Conservation (phyloP, 1,140 invertebrate species). For the Drosophila ogumai region DNA sequence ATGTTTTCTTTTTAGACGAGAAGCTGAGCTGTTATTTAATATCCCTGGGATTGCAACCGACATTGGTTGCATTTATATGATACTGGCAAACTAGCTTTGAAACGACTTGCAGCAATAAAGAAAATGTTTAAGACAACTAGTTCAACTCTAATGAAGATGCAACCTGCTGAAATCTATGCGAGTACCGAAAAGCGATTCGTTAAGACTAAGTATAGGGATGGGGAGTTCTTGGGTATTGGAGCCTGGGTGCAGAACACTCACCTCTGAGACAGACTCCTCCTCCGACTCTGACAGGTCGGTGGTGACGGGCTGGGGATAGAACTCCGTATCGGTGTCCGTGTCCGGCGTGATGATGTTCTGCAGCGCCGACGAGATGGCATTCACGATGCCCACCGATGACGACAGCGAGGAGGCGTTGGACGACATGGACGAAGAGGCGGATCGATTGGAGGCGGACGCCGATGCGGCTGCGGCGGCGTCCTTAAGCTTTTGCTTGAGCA, state of each 20-base stretch:
- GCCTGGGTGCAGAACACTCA: slow-evolving; percentile 85
- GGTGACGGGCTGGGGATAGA: slow-evolving; percentile 90
- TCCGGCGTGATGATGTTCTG: slow-evolving; percentile 76
- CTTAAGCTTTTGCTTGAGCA: slow-evolving; percentile 78
- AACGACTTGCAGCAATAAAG: not conserved
- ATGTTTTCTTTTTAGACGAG: not conserved
- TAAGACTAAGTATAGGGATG: not conserved
- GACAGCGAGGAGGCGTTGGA: slow-evolving; percentile 77
- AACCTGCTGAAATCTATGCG: not conserved
- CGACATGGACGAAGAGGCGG: slow-evolving; percentile 69
- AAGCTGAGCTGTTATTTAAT: not conserved
- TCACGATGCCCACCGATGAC: slow-evolving; percentile 70
- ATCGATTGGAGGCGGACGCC: slow-evolving; percentile 63
- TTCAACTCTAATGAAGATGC: not conserved
- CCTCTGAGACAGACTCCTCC: slow-evolving; percentile 96
- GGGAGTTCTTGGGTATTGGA: too few species aligned
- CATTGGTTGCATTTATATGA: not conserved
- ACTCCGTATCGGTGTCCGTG: slow-evolving; percentile 87
- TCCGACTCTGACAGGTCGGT: slow-evolving; percentile 96
- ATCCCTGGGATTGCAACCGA: not conserved
- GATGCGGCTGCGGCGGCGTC: slow-evolving; percentile 60
- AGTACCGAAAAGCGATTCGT: too few species aligned
- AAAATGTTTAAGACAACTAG: not conserved
- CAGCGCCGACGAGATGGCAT: slow-evolving; percentile 72
- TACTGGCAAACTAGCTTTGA: not conserved